Evolutionary conservation across 2,113 vertebrate genomes (phyloP), one percentile per base, ranked within the genome.

Genomic region (Chaetodon trifascialis): DNA sequence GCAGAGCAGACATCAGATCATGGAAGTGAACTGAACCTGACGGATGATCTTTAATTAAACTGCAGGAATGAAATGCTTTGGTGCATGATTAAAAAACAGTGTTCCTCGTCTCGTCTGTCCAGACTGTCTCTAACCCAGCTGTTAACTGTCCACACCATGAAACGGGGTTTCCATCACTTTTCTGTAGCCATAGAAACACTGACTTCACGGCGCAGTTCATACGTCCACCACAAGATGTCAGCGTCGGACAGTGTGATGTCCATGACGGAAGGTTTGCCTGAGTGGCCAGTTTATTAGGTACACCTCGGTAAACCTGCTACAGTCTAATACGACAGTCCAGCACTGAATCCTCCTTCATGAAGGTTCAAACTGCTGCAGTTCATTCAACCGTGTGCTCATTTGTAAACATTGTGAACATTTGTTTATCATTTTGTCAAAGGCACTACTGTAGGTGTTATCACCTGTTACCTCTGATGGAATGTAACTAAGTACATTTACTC

Each of bases 131-230:
- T 17, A 54, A 79, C 36, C 55, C 76, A 79, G 81, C 74, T 82
- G 86, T 68, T 82, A 70, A 69, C 65, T 82, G 71, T 82, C 42
- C 59, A 73, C 54, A 34, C 58, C 1, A 2, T 46, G 36, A 58
- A 54, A 40, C 68, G 60, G 25, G 21, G 36, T 73, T 54, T 58
- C 69, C n/a, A 80, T 76, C 74, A 36, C 59, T 82, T 69, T 54
- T 54, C 46, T 80, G 86, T 92, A 82, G 60, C 79, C 88, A 91
- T 90, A 84, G 91, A 77, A 91, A 92, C 88, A 56, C 81, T 38
- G 73, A 66, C 11, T n/a, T 80, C 34, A 86, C 5, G 0, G 19
- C 4, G 65, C 71, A 71, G 78, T 66, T 74, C 36, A 11, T 11
- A 1, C 5, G 21, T 2, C 3, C 42, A 10, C 86, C 93, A 88